Percentiles rank a stretch among this genome's conserved stretches.
phyloP scores from a whole-genome alignment of 1,140 invertebrate genomes.

The Parapsyche elsis region DNA sequence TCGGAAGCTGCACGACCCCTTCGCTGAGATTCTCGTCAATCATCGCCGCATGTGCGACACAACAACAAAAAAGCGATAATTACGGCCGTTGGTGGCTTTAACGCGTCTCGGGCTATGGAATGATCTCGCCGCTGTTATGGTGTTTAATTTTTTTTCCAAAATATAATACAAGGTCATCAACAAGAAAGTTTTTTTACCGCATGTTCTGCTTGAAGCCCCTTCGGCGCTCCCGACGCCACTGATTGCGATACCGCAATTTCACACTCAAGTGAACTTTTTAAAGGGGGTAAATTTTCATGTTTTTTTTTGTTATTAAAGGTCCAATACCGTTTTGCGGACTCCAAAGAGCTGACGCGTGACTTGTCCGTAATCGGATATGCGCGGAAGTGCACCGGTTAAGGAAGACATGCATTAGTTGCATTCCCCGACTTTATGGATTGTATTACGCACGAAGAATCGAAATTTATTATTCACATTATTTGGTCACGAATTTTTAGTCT shows the following conservation, averaged over 20 bases:
- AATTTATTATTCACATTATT: too few relatives aligned
- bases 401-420: conserved; percentile 4
- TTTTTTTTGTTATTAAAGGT: background rate
- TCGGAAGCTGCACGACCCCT: background rate
- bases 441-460: background rate
- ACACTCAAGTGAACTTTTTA: background rate
- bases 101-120: background rate
- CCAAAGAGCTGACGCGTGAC: conserved; percentile 12
- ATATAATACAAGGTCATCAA: too few relatives aligned
- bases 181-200: too few relatives aligned
- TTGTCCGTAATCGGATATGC: conserved; percentile 27
- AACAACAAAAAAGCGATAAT: conserved; percentile 5
- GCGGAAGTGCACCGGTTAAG: conserved; percentile 24
- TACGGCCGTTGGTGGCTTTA: conserved; percentile 11
- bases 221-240: background rate
- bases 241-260: background rate
- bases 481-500: too few relatives aligned
- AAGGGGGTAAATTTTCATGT: background rate
- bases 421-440: background rate
- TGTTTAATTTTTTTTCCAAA: background rate
- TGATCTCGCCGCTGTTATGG: background rate
- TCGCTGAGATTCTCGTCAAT: conserved; percentile 5
- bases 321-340: background rate
- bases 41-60: background rate
- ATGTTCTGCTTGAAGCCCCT: background rate